Base-by-base conservation (phyloP, 2,797 vertebrate genomes). In the Poeciliopsis paucimaculata region DNA sequence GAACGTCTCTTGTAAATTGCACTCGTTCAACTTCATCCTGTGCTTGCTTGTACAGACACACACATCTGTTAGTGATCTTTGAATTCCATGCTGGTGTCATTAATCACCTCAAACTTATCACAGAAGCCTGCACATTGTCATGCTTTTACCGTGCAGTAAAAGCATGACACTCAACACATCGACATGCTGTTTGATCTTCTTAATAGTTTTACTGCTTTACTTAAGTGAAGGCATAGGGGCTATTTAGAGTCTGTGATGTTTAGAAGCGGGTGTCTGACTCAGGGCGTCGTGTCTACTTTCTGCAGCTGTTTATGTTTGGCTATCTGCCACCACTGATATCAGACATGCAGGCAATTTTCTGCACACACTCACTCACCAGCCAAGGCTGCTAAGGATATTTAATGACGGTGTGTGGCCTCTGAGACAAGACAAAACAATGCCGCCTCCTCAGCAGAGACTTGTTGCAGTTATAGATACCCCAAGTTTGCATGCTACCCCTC, bases 41-140 rank as follows among this genome's bases (percentile, higher is more conserved):
- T 71, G 41, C 31, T 46, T 45, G 1, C 36, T 3, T 18, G 7
- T 45, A 66, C 5, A 28, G 36, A 34, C 80, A 39, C 80, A 34
- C 77, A 90, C 90, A 91, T 91, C 82, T 92, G 89, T 75, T 77
- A 79, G 79, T 76, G 80, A 88, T 90, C 78, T 86, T 84, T 85
- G 74, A 76, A 81, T 86, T 51, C 80, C 87, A 82, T 31, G 43
- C 80, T 82, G 79, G 84, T 85, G 80, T 91, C 82, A 92, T 84
- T 57, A 77, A 84, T 85, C 80, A 79, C 5, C 53, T 82, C 77
- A 75, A 68, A 31, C 9, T 26, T 23, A 55, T 77, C 77, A 75
- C 74, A 64, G 45, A 75, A 70, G 75, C 41, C 80, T 46, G n/a
- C 36, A 70, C 31, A 79, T 70, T 66, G 84, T 84, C 62, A 82